Evolutionary conservation across 2,888 invertebrate genomes (phyloP).

Genomic region (Halictus quadricinctus): DNA sequence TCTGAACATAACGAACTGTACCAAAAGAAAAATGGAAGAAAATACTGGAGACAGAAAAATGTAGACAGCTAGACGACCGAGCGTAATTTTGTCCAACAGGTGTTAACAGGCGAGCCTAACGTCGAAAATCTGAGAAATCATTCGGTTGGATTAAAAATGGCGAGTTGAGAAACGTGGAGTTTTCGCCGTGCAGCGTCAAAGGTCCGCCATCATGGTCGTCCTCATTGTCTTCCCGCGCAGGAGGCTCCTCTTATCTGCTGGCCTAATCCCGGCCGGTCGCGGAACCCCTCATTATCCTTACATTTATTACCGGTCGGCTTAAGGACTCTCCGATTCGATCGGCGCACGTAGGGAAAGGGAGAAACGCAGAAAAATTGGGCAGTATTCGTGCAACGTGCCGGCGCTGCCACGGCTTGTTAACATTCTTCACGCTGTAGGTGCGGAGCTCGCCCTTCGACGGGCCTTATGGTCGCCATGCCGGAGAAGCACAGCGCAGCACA

Average conservation of each 20-base stretch:
- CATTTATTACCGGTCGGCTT: constrained; percentile 72
- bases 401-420: constrained; percentile 74
- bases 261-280: constrained; percentile 64
- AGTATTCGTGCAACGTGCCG: constrained; percentile 62
- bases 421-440: constrained; percentile 76
- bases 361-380: constrained; percentile 68
- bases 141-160: not conserved
- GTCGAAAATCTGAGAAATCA: not conserved
- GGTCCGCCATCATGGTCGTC: constrained; percentile 4
- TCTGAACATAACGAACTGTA: too few species aligned
- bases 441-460: constrained; percentile 61
- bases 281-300: constrained; percentile 70
- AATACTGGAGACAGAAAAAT: not conserved
- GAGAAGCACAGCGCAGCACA: not conserved
- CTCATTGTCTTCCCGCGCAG: constrained; percentile 58
- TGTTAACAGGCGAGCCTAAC: not conserved
- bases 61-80: not conserved
- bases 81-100: not conserved
- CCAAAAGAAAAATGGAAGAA: too few species aligned
- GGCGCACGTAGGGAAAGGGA: constrained; percentile 56
- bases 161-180: not conserved
- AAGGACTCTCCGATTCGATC: constrained; percentile 73
- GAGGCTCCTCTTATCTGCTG: constrained; percentile 62
- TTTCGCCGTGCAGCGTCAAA: constrained; percentile 22
- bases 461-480: constrained; percentile 38